Evolutionary conservation across 2,888 invertebrate genomes (phyloP), one percentile per base, ranked within the genome.

Genomic region (Caradrina clavipalpis): DNA sequence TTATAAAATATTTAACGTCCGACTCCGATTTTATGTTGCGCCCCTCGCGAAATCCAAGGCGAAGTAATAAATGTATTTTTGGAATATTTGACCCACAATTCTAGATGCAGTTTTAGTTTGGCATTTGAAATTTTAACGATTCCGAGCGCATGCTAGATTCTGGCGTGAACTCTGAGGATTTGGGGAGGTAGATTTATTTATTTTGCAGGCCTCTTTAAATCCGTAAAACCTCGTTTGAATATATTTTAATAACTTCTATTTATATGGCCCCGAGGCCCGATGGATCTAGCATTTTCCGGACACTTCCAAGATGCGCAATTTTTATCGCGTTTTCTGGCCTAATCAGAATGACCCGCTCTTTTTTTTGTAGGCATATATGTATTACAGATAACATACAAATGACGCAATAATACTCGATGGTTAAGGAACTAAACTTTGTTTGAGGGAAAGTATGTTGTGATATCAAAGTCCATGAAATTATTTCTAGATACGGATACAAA

Each of bases 61-160:
- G 35, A 31, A 19, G 1, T 39, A n/a, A 55, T 6, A 61, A n/a
- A n/a, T 61, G 22, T 77, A 77, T 71, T 77, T 71, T 62, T 53
- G 56, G 77, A 47, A 45, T 26, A 57, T 50, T 55, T 73, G 62
- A 76, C 71, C 62, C 77, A 77, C 17, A 71, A 71, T 57, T 71
- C 22, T 8, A 70, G 76, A 58, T 69, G 3, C 58, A 51, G 31
- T 59, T 69, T 59, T 55, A 45, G 35, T 35, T 49, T 17, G 42
- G 35, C 21, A 26, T 67, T 50, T 39, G 22, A n/a, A 39, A 51
- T 54, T 35, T 58, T n/a, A 53, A 42, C 15, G 39, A 57, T 69
- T 57, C 11, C 26, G 31, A 31, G 26, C 45, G 31, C 53, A 31
- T 13, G 59, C n/a, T 63, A 31, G n/a, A 17, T 56, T 67, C 7